phyloP scores from a whole-genome alignment of 2,113 vertebrate species.

The Oostethus manadensis region DNA sequence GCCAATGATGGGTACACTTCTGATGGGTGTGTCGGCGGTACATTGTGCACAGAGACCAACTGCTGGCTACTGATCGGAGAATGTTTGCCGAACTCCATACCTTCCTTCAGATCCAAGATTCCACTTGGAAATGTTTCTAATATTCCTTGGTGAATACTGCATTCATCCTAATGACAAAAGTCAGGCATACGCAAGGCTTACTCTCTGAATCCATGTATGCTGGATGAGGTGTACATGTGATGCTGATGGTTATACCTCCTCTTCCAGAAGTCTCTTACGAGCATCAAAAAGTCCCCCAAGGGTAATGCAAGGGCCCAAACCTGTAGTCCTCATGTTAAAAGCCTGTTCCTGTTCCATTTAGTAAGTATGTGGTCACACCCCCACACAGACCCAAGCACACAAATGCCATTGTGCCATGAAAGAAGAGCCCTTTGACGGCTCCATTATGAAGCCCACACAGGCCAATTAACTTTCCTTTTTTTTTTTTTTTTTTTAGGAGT shows the following conservation, averaged over 20 bases:
- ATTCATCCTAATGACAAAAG: no score
- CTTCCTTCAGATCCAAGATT: no score
- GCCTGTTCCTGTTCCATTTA: conserved; percentile 18
- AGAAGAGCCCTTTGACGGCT: conserved; percentile 49
- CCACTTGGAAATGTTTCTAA: no score
- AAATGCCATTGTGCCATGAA: conserved; percentile 38
- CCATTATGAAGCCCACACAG: conserved; percentile 49
- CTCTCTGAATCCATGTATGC: no score
- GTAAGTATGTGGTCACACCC: conserved; percentile 18
- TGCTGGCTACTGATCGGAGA: no score
- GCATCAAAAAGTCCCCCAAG: conserved; percentile 19
- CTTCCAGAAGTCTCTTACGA: conserved; percentile 15
- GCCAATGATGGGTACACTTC: no score
- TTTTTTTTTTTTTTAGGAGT: conserved; percentile 49
- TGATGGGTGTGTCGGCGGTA: no score
- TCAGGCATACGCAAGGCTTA: no score
- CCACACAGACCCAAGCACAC: conserved; percentile 22
- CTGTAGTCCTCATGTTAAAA: conserved; percentile 35
- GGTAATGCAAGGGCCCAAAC: conserved; percentile 24
- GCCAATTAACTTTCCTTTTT: conserved; percentile 59
- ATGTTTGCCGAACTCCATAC: no score
- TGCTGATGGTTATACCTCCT: not conserved
- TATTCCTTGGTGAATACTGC: no score
- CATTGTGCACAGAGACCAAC: no score
- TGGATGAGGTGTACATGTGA: not conserved